Base-by-base conservation (phyloP, 2,797 vertebrate genomes). In the Pseudomugil tenellus region DNA sequence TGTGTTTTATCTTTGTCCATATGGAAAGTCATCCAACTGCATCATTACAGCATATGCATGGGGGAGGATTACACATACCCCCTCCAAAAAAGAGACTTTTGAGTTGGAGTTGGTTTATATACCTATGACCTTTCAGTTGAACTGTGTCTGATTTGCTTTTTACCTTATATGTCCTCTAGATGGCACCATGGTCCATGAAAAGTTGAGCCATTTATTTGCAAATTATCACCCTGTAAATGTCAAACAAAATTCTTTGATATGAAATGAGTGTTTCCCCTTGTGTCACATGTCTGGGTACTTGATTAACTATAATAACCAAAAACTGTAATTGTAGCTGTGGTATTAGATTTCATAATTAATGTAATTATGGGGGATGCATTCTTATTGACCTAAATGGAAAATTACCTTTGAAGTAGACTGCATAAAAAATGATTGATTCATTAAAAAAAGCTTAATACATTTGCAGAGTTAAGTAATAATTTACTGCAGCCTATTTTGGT, bases 121-220 rank as follows among this genome's bases (percentile, higher is more conserved):
- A 19, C 74, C 35, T 16, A 48, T 34, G 25, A 37, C 28, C 60
- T 52, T 1, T 62, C 8, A 26, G 2, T 12, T 12, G 13, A 56
- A 3, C 57, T 59, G 41, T 62, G 4, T 12, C 29, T 53, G 23
- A 23, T 19, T 54, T 23, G 8, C 2, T 17, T 71, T 32, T 60
- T 25, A 2, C 29, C 61, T 10, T 16, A 29, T 64, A 16, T 1
- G 1, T 80, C 92, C 94, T 81, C 85, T 92, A 94, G 94, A 93
- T 94, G 94, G 91, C 81, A 80, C 86, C 92, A 83, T 92, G 87
- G 87, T 91, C 94, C 93, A 91, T 75, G 80, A 80, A 92, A 94
- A 87, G 54, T 58, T 74, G 29, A 58, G 43, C 43, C 34, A 64
- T 83, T 87, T 63, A 67, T 72, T 80, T 84, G 74, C 72, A 71